Evolutionary conservation across 2,797 vertebrate genomes (phyloP), one percentile per base, ranked within the genome.

Genomic region (Acanthurus tractus): DNA sequence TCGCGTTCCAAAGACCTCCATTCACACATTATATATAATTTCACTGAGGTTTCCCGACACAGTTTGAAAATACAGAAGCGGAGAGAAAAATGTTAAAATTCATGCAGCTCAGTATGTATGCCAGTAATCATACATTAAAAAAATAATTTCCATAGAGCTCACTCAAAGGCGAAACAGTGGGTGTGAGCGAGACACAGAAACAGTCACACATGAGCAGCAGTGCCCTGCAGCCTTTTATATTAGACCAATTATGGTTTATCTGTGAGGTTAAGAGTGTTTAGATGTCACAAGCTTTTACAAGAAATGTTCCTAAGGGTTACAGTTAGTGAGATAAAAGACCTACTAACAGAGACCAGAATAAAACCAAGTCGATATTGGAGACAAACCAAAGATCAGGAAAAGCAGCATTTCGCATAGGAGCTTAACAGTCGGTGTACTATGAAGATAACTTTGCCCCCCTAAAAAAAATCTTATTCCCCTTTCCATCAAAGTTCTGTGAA

Each of bases 281-380:
- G 25, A 49, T 63, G 69, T 81, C 70, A 71, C 63, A 22, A 61
- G 42, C 14, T 50, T 65, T 72, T 79, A n/a, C 4, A 48, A 18
- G 25, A 81, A 82, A n/a, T 0, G 2, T 46, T 46, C 50, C 57
- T 1, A 49, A 49, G 34, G 57, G 54, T 63, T 74, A 22, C 42
- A 57, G 57, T 52, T 14, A 34, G 44, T 15, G 49, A 62, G 50
- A 22, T 57, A 54, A 70, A 73, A 76, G 29, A 74, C 18, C 20
- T 29, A 17, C 59, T 48, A 18, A 36, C 38, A 68, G 23, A 44
- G 18, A 11, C 57, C 11, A 1, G 34, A 54, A 20, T 44, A 25
- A 68, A 48, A 64, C 18, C 18, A 22, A 78, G 45, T 48, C 63
- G 34, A 63, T 61, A 9, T 34, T 6, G 29, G 22, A 40, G 50